A percentile compares a stretch with the other conserved stretches of the same genome.
phyloP scores from a whole-genome alignment of 2,888 invertebrate genomes.

The Rhingia campestris region DNA sequence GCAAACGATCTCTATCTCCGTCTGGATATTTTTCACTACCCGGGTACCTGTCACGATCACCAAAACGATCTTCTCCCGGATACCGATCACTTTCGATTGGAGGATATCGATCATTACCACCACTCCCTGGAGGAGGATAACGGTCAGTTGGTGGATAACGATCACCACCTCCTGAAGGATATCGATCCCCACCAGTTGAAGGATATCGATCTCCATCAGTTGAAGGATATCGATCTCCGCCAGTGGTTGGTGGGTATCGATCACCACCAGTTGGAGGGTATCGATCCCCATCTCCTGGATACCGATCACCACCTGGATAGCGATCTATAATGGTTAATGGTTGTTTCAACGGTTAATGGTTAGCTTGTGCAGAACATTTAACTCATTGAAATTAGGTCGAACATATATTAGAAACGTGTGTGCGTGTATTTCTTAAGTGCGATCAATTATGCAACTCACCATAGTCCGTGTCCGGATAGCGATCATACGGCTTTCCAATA shows the following conservation, averaged over 20 bases:
- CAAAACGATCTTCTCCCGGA: conserved; percentile 80
- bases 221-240: conserved; percentile 82
- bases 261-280: conserved; percentile 79
- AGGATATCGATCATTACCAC: conserved; percentile 82
- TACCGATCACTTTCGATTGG: conserved; percentile 78
- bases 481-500: conserved; percentile 80
- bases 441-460: conserved; percentile 76
- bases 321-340: conserved; percentile 82
- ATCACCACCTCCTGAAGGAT: conserved; percentile 79
- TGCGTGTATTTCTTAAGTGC: conserved; percentile 5
- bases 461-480: conserved; percentile 80
- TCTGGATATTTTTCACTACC: conserved; percentile 81
- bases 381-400: conserved; percentile 56
- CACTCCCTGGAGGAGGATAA: conserved; percentile 78
- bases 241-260: conserved; percentile 81
- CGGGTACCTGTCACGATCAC: conserved; percentile 83
- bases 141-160: conserved; percentile 79
- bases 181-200: conserved; percentile 80
- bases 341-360: conserved; percentile 61
- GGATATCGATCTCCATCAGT: conserved; percentile 78
- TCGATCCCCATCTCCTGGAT: conserved; percentile 81
- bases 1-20: conserved; percentile 79
- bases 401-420: conserved; percentile 46
- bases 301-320: conserved; percentile 81
- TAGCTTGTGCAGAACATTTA: conserved; percentile 50